Conservation (phyloP, 2,797 vertebrate genomes). For the Staurois parvus region DNA sequence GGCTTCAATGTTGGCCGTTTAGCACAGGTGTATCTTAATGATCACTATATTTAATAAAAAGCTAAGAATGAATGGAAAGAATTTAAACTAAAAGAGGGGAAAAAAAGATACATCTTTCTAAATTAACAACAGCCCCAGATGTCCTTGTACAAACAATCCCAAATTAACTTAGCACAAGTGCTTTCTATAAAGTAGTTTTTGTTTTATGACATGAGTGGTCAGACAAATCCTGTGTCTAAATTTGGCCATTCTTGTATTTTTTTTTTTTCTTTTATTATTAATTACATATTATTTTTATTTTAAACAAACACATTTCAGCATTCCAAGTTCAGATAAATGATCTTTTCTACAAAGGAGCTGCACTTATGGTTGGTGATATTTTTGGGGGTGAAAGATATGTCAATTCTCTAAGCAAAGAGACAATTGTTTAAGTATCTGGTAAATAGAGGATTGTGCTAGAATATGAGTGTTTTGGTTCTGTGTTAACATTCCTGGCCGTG, state of each 20-base stretch:
- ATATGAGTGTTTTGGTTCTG: conserved; percentile 10
- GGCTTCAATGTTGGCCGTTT: background rate
- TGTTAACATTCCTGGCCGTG: conserved; percentile 2
- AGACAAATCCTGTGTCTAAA: conserved; percentile 4
- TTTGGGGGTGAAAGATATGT: conserved; percentile 5
- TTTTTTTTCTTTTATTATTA: conserved; percentile 15
- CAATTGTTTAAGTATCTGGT: conserved; percentile 29
- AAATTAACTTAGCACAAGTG: background rate
- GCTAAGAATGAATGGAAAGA: conserved; percentile 38
- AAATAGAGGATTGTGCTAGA: conserved; percentile 28
- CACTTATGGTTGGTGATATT: background rate
- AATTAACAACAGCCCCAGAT: conserved; percentile 26
- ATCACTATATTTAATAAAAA: conserved; percentile 36
- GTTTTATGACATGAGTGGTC: background rate
- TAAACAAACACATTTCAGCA: conserved; percentile 11
- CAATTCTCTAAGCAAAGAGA: conserved; percentile 36
- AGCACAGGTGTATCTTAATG: conserved; percentile 34
- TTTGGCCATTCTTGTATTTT: background rate
- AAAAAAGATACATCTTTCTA: conserved; percentile 23
- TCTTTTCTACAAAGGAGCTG: background rate
- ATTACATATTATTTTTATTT: conserved; percentile 14
- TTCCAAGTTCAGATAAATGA: background rate
- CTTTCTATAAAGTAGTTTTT: background rate
- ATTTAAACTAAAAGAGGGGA: background rate
- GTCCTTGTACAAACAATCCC: conserved; percentile 18